These are phyloP conservation scores for Chalcosyrphus nemorum DNA, from an alignment of 2,888 invertebrate species.

Conservation along the genomic window DNA sequence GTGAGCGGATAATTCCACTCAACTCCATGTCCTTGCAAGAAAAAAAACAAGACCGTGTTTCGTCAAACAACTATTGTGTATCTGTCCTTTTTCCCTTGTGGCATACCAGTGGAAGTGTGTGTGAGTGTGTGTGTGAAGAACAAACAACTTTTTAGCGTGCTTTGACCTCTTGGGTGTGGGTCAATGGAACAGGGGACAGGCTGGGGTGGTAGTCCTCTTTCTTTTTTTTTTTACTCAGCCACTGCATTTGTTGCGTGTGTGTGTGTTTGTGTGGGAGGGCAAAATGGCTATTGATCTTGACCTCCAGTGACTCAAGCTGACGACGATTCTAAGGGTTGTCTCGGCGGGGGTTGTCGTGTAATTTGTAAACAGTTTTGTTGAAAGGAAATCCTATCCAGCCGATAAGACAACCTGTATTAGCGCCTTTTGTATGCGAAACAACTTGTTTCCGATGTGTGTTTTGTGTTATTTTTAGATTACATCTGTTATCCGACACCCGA, in stretches of 20 bases:
- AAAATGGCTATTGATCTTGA: constrained; percentile 51
- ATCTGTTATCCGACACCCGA: constrained; percentile 34
- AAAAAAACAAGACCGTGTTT: too few relatives aligned
- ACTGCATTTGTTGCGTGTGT: too few relatives aligned
- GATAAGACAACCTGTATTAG: background rate
- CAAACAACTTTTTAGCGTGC: constrained; percentile 42
- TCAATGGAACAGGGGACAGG: constrained; percentile 45
- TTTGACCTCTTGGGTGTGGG: constrained; percentile 56
- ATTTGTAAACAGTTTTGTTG: constrained; percentile 9
- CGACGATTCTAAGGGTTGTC: background rate
- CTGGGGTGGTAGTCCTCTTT: background rate
- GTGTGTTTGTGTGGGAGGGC: background rate
- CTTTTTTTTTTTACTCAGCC: background rate
- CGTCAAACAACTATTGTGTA: background rate
- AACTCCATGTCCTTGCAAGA: background rate
- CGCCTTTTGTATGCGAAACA: background rate
- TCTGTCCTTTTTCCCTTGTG: background rate
- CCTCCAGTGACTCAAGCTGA: constrained; percentile 16
- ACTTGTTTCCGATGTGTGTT: constrained; percentile 1
- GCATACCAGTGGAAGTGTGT: too few relatives aligned
- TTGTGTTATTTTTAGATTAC: constrained; percentile 36
- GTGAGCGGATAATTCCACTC: constrained; percentile 16
- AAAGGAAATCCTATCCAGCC: background rate
- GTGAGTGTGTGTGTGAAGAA: background rate
- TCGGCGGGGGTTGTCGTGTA: background rate